Conservation (phyloP, 2,797 vertebrate genomes). For the Neosalanx taihuensis region DNA sequence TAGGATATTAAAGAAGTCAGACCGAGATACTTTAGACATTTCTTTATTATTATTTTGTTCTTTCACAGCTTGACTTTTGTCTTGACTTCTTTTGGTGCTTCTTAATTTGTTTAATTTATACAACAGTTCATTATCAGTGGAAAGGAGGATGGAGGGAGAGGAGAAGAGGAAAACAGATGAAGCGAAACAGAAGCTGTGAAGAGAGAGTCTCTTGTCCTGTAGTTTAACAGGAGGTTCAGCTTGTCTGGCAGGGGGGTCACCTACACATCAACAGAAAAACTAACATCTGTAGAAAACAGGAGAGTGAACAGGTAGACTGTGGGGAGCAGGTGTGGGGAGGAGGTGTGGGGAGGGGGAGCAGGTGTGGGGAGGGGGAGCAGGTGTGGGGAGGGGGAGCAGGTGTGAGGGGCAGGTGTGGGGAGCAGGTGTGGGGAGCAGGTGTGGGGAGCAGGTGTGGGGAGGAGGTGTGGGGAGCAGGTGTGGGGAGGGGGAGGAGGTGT, state of each 20-base stretch:
- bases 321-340: no score
- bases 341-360: no score
- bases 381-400: no score
- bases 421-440: not conserved
- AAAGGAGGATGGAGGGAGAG: not conserved
- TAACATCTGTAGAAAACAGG: not conserved
- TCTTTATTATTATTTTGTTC: slow-evolving; percentile 69
- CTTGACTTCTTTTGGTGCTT: slow-evolving; percentile 79
- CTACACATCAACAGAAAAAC: no score
- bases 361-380: slow-evolving; percentile 7
- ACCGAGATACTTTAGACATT: slow-evolving; percentile 48
- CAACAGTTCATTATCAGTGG: slow-evolving; percentile 26
- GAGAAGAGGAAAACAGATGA: not conserved
- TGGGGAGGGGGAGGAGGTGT: no score
- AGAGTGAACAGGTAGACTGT: not conserved
- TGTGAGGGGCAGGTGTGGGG: no score
- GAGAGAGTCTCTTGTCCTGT: not conserved
- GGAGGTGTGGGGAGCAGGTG: no score
- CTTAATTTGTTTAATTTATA: slow-evolving; percentile 72
- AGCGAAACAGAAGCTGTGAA: not conserved
- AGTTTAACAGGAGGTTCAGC: no score
- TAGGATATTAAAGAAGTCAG: slow-evolving; percentile 6
- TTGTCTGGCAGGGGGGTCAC: no score
- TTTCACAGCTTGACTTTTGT: slow-evolving; percentile 66
- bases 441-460: slow-evolving; percentile 17